Evolutionary conservation across 2,113 vertebrate genomes (phyloP), one percentile per base, ranked within the genome.

Genomic region (Rhinogobius similis): DNA sequence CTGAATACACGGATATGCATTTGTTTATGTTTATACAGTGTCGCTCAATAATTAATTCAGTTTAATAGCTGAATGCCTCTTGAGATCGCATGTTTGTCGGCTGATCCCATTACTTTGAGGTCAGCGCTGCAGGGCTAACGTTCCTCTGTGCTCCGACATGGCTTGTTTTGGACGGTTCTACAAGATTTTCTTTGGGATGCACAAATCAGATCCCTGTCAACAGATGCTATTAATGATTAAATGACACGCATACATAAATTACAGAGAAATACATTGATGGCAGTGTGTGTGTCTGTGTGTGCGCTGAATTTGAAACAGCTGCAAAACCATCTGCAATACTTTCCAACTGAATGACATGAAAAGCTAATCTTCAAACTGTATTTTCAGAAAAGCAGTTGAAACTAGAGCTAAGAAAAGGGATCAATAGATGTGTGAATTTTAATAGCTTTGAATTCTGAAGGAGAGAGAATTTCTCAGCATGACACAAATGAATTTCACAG

Each of bases 221-320:
- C 58, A 61, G 58, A 61, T 61, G 58, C 27, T 61, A 61, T 58
- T 58, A 58, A 58, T 61, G 58, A 61, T 61, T 36, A 36, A 61
- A 61, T 61, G 29, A 36, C 58, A 61, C n/a, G 20, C 16, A 61
- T 61, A 18, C 27, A 61, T 36, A 36, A 36, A 61, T 32, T 32
- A 61, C n/a, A 61, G 29, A 5, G 1, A 29, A 29, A 58, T 58
- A 13, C 55, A 41, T 41, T 10, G 7, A 9, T 58, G 55, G 14
- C 13, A 29, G 13, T 56, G 53, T 58, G 24, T 18, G 55, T 3
- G 14, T 58, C 10, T 3, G 39, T 3, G 39, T 12, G 1, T 56
- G 55, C 6, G 26, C 26, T 29, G 55, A 58, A 58, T 58, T 58
- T 58, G 55, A 58, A 58, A 56, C 23, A 3, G 21, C 5, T 29